A percentile compares a stretch with the other conserved stretches of the same genome.
Evolutionary conservation across 2,113 vertebrate genomes (phyloP).

Genomic region (Odontesthes bonariensis): DNA sequence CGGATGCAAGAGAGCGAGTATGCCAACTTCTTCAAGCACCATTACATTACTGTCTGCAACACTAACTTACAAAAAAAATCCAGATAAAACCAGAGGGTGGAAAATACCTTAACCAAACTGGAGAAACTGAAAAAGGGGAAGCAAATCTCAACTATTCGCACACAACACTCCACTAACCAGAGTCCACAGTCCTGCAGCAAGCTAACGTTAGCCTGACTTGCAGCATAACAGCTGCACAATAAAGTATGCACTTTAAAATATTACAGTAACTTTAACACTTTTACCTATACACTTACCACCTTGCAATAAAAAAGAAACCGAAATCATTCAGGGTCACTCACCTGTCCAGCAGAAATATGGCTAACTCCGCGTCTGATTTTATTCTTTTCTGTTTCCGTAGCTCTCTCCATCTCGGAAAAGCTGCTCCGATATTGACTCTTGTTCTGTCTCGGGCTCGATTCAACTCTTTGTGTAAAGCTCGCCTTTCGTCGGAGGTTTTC

Average conservation of each 20-base stretch:
- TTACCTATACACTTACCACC: neutral
- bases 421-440: slow-evolving; percentile 6
- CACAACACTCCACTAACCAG: too few species aligned
- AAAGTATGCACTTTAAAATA: neutral
- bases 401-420: slow-evolving; percentile 19
- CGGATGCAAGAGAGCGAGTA: too few species aligned
- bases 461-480: neutral
- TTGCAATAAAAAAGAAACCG: neutral
- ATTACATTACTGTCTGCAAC: too few species aligned
- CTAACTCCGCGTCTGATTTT: neutral
- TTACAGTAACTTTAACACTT: neutral
- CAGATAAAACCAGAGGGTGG: too few species aligned
- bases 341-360: slow-evolving; percentile 17
- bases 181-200: too few species aligned
- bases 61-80: too few species aligned
- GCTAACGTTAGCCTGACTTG: too few species aligned
- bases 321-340: neutral
- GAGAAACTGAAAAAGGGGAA: too few species aligned
- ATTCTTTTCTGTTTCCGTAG: slow-evolving; percentile 1
- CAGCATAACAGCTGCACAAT: too few species aligned
- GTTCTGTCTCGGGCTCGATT: slow-evolving; percentile 3
- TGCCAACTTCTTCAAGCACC: too few species aligned
- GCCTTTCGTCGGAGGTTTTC: neutral
- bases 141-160: too few species aligned
- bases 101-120: too few species aligned